Percentiles rank a stretch among this genome's conserved stretches.
Conservation (phyloP, 2,888 invertebrate species). For the Leptarthrus brevirostris region DNA sequence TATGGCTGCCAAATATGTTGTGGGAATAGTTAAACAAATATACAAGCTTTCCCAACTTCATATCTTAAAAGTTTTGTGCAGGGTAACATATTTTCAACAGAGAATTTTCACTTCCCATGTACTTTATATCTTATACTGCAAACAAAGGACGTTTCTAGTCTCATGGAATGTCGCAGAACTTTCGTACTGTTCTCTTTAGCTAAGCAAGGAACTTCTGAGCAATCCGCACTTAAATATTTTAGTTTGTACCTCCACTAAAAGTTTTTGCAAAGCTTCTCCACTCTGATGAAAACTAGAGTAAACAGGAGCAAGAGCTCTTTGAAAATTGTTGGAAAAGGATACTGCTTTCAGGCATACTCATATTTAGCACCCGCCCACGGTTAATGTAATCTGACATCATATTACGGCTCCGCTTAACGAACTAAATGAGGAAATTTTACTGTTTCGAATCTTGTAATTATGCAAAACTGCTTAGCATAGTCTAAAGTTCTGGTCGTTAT, state of each 20-base stretch:
- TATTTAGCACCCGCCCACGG: neutral
- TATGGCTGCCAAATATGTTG: too few species aligned
- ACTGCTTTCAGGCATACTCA: neutral
- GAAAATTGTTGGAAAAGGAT: neutral
- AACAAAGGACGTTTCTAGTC: too few species aligned
- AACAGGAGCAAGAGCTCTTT: neutral
- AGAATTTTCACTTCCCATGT: too few species aligned
- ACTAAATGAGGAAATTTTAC: neutral
- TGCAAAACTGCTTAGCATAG: slow-evolving; percentile 15
- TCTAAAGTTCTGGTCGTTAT: too few species aligned
- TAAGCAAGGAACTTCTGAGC: neutral
- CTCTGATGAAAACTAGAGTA: neutral
- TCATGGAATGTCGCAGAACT: too few species aligned
- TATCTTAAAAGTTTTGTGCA: too few species aligned
- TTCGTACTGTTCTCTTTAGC: too few species aligned
- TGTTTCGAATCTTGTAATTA: slow-evolving; percentile 30
- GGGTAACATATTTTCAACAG: too few species aligned
- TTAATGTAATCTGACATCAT: neutral
- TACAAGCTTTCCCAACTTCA: too few species aligned
- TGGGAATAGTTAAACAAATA: too few species aligned
- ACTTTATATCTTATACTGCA: too few species aligned
- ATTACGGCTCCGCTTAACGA: neutral
- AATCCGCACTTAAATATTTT: slow-evolving; percentile 20
- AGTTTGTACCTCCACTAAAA: neutral
- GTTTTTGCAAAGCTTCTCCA: slow-evolving; percentile 3